Base-by-base conservation (phyloP, 2,888 invertebrate species). In the Aspidiotus rigidus region DNA sequence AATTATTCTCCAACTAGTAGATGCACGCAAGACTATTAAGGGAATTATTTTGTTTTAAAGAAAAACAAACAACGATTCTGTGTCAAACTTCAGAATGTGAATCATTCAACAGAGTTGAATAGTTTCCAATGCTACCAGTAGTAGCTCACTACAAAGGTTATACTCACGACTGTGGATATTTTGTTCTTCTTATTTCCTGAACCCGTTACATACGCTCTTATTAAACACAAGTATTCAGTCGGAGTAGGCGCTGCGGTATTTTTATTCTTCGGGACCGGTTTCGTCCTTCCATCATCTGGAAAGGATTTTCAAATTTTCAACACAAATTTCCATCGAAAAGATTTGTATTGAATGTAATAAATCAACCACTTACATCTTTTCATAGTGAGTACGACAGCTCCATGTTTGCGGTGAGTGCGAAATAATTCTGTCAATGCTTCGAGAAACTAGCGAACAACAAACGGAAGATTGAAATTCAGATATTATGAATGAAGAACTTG, bases 311-410 rank as follows among this genome's bases (percentile, higher is more conserved):
- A 39, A 15, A 57, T 10, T 53, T 53, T 53, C 13, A 13, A 13
- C 7, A 42, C 15, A 56, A 39, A 2, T 7, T 53, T 9, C 3
- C 7, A 40, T 9, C 44, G 41, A 42, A 28, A 7, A 54, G 44
- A n/a, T 13, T 10, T 2, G 44, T 10, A 44, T n/a, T 2, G 60
- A 15, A 62, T 17, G 17, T 10, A 28, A 61, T 57, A 69, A 64
- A 64, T 70, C 63, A 62, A 53, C 69, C 74, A 85, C 90, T 87
- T 84, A 93, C 93, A 96, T 83, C 91, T 84, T 81, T 96, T 97
- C 84, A 96, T 93, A 56, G 93, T 92, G 79, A 96, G 85, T 54
- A 85, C 85, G 62, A 96, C 88, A 60, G 91, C 87, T 64, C 93
- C 92, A 73, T 84, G 82, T 70, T 80, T 77, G 75, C 89, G 87